Conservation (phyloP, 2,113 vertebrate genomes). For the Bagarius yarrelli region DNA sequence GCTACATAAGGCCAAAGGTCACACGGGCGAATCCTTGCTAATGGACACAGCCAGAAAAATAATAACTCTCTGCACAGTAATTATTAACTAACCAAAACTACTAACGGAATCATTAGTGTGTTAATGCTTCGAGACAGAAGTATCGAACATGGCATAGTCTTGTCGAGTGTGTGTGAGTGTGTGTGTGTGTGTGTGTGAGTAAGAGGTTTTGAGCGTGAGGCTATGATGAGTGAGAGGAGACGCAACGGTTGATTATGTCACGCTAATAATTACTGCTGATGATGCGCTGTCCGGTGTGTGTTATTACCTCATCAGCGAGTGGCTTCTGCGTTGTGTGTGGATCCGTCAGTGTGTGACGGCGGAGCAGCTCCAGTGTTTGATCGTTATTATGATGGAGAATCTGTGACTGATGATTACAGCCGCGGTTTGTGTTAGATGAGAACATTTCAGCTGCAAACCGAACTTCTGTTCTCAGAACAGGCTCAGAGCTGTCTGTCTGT, state of each 20-base stretch:
- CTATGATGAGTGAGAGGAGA: not conserved
- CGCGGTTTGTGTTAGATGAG: not conserved
- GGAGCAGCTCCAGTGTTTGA: not conserved
- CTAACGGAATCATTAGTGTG: too few species aligned
- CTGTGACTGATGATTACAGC: not conserved
- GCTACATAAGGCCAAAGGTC: too few species aligned
- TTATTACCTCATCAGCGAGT: constrained; percentile 8
- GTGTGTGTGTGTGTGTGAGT: not conserved
- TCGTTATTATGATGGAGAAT: too few species aligned
- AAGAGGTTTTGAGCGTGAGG: not conserved
- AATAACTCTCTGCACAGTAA: too few species aligned
- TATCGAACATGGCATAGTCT: too few species aligned
- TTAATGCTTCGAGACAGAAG: too few species aligned
- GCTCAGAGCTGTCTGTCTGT: not conserved
- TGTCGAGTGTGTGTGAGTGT: too few species aligned
- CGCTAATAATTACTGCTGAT: not conserved
- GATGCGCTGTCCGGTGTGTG: not conserved
- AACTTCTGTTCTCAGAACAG: too few species aligned
- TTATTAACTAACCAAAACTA: too few species aligned
- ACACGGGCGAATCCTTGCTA: too few species aligned
- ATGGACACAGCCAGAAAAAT: too few species aligned
- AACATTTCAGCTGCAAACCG: not conserved
- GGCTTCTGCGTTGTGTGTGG: too few species aligned
- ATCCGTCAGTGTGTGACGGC: not conserved
- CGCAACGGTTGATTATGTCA: not conserved